These are phyloP conservation scores for Drepana falcataria DNA, from an alignment of 2,888 invertebrate genomes.

Conservation along the genomic window DNA sequence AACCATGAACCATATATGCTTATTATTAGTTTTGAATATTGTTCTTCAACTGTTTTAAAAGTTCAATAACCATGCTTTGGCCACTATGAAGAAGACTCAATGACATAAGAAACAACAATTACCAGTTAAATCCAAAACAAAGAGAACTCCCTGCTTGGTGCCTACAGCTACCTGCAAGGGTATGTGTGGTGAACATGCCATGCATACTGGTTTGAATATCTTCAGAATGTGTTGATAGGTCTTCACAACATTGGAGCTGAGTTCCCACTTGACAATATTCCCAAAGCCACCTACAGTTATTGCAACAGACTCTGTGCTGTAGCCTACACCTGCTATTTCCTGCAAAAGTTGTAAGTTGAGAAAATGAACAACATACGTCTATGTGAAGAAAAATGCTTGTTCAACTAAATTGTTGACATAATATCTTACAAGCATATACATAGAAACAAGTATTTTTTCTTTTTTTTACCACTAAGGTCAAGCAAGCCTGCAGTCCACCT, in stretches of 20 bases:
- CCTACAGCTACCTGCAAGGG: slow-evolving; percentile 58
- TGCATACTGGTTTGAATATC: slow-evolving; percentile 49
- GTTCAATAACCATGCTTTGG: too few species aligned
- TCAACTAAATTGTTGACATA: too few species aligned
- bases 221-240: slow-evolving; percentile 40
- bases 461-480: too few species aligned
- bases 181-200: slow-evolving; percentile 57
- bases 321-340: slow-evolving; percentile 66
- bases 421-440: too few species aligned
- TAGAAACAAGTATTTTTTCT: too few species aligned
- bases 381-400: too few species aligned
- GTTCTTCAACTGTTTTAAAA: too few species aligned
- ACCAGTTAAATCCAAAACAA: slow-evolving; percentile 61
- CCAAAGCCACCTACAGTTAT: slow-evolving; percentile 71
- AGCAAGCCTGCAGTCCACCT: too few species aligned
- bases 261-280: slow-evolving; percentile 72
- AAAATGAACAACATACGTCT: too few species aligned
- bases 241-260: slow-evolving; percentile 65
- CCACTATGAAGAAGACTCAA: too few species aligned
- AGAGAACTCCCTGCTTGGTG: slow-evolving; percentile 66
- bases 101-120: neutral
- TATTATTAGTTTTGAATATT: too few species aligned
- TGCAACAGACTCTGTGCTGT: slow-evolving; percentile 60
- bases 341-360: slow-evolving; percentile 18
- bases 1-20: too few species aligned